These are phyloP conservation scores for Pseudorhombus dupliciocellatus DNA, from an alignment of 2,113 vertebrate species.

Conservation along the genomic window DNA sequence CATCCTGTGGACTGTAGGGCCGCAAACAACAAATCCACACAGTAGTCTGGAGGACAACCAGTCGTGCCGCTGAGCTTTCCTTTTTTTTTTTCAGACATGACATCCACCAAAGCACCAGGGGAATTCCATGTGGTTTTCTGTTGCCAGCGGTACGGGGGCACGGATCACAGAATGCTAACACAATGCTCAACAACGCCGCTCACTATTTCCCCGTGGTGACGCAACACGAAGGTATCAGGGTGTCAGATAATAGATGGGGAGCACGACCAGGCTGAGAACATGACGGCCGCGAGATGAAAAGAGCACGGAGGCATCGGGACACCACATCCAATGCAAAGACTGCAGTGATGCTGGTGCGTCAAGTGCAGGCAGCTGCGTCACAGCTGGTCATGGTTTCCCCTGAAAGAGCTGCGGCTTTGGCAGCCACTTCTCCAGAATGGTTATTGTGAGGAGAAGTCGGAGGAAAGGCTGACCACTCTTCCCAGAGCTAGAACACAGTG, in stretches of 20 bases:
- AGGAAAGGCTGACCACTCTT: conserved; percentile 47
- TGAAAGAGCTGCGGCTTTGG: conserved; percentile 67
- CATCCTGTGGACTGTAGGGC: conserved; percentile 38
- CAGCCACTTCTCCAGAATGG: conserved; percentile 34
- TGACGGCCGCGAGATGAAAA: conserved; percentile 4
- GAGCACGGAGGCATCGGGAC: background rate
- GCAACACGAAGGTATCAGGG: conserved; percentile 25
- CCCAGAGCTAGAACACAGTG: conserved; percentile 29
- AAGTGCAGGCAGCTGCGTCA: conserved; percentile 65
- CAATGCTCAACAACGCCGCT: conserved; percentile 50
- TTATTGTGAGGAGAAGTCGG: conserved; percentile 46
- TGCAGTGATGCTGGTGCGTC: conserved; percentile 46
- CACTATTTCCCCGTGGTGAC: conserved; percentile 35
- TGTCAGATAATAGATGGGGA: conserved; percentile 32
- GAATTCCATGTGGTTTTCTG: conserved; percentile 67
- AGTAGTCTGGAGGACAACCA: conserved; percentile 37
- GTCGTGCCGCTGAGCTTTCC: conserved; percentile 29
- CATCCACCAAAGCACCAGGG: conserved; percentile 61
- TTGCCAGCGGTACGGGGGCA: conserved; percentile 61
- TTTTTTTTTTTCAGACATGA: conserved; percentile 41
- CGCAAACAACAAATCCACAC: conserved; percentile 24
- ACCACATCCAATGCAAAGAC: conserved; percentile 2
- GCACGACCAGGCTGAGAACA: conserved; percentile 2
- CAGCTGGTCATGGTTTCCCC: conserved; percentile 67
- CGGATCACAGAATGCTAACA: conserved; percentile 24